These are phyloP conservation scores for Thymelicus acteon DNA, from an alignment of 2,888 invertebrate species.

Conservation along the genomic window DNA sequence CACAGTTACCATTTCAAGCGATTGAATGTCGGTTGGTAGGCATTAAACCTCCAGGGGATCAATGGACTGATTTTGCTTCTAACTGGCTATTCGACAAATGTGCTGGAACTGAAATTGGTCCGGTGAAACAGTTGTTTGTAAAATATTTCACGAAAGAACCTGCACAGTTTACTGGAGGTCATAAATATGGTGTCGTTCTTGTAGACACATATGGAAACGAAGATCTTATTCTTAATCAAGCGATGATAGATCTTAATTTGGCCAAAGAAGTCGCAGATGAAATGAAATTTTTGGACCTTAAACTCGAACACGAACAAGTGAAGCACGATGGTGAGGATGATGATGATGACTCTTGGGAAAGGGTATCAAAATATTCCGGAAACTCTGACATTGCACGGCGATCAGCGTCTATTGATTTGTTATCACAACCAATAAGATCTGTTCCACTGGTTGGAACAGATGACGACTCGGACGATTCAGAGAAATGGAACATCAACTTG, in stretches of 20 bases:
- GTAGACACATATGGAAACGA: constrained; percentile 72
- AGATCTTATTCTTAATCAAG: constrained; percentile 75
- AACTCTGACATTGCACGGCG: constrained; percentile 21
- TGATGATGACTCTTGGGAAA: constrained; percentile 47
- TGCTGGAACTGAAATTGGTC: constrained; percentile 62
- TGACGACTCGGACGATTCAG: constrained; percentile 48
- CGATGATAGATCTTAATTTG: constrained; percentile 78
- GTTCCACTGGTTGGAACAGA: constrained; percentile 61
- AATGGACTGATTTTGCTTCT: constrained; percentile 81
- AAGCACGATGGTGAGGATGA: constrained; percentile 43
- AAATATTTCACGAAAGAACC: constrained; percentile 70
- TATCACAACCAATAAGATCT: constrained; percentile 57
- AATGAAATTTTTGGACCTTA: constrained; percentile 52
- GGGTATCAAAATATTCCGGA: constrained; percentile 33
- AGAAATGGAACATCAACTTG: constrained; percentile 59
- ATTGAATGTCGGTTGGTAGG: constrained; percentile 87
- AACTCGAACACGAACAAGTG: constrained; percentile 33
- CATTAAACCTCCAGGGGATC: constrained; percentile 69
- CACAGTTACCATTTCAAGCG: constrained; percentile 86
- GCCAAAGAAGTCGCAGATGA: constrained; percentile 64
- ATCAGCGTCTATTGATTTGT: constrained; percentile 43
- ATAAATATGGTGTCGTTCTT: constrained; percentile 78
- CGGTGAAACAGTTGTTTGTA: constrained; percentile 70
- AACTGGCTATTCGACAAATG: constrained; percentile 80
- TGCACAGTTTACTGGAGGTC: constrained; percentile 64